Evolutionary conservation across 2,113 vertebrate genomes (phyloP).

Genomic region (Tenebrosternarchus preto): DNA sequence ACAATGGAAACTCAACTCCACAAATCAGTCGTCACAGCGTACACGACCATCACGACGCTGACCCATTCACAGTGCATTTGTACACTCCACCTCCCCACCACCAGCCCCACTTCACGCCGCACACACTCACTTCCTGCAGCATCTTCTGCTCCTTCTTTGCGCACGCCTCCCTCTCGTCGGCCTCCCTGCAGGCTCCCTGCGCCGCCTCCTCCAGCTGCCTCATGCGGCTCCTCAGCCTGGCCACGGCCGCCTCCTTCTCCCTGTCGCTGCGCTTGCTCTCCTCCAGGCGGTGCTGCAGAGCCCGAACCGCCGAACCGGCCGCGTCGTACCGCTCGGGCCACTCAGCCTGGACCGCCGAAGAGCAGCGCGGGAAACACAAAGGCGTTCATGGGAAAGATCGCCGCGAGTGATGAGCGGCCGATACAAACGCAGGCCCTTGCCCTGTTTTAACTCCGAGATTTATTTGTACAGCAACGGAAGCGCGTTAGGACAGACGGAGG

Average conservation of each 20-base stretch:
- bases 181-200: constrained; percentile 80
- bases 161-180: constrained; percentile 82
- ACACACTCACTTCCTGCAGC: constrained; percentile 88
- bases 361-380: neutral
- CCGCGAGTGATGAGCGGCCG: too few species aligned
- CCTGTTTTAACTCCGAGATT: too few species aligned
- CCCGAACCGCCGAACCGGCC: constrained; percentile 73
- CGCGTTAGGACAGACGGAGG: too few species aligned
- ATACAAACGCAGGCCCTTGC: too few species aligned
- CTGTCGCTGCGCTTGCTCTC: constrained; percentile 79
- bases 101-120: too few species aligned
- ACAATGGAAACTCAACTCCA: too few species aligned
- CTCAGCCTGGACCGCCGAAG: constrained; percentile 71
- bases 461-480: too few species aligned
- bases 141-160: constrained; percentile 86
- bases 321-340: constrained; percentile 83
- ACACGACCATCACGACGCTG: too few species aligned
- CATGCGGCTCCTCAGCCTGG: constrained; percentile 74
- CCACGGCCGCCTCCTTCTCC: constrained; percentile 82
- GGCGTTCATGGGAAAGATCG: too few species aligned
- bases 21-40: too few species aligned
- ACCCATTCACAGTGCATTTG: too few species aligned
- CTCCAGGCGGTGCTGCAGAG: constrained; percentile 83
- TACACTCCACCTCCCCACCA: too few species aligned
- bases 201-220: constrained; percentile 82